Conservation (phyloP, 2,113 vertebrate genomes). For the Scomber scombrus region DNA sequence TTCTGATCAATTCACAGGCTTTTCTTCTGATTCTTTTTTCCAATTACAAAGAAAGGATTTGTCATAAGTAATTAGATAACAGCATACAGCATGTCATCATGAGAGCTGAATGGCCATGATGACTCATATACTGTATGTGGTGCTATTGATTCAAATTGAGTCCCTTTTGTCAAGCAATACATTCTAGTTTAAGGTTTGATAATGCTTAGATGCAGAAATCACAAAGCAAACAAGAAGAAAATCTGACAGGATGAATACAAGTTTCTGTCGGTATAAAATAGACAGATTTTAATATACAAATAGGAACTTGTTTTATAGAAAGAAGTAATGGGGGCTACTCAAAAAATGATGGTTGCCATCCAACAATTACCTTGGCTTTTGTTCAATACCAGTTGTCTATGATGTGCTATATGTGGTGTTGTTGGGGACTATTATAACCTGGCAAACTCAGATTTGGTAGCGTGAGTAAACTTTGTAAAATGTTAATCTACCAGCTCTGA, state of each 20-base stretch:
- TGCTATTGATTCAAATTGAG: slow-evolving; percentile 17
- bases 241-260: slow-evolving; percentile 6
- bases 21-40: slow-evolving; percentile 20
- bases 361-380: background rate
- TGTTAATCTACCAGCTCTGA: background rate
- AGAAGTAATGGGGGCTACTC: background rate
- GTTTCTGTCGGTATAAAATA: background rate
- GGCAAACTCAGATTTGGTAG: no score
- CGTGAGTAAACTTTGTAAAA: no score
- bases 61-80: background rate
- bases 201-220: slow-evolving; percentile 24
- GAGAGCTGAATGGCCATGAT: background rate
- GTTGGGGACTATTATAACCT: no score
- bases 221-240: slow-evolving; percentile 34
- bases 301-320: slow-evolving; percentile 19
- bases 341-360: background rate
- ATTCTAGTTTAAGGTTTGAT: slow-evolving; percentile 22
- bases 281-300: background rate
- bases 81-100: background rate
- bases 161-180: slow-evolving; percentile 20
- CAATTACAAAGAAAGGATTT: background rate
- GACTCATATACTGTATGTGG: slow-evolving; percentile 7
- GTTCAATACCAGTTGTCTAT: no score
- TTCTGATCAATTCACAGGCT: slow-evolving; percentile 17
- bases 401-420: no score